These are phyloP conservation scores for Antrozous pallidus DNA, from an alignment of 2,797 vertebrate genomes.

Conservation along the genomic window DNA sequence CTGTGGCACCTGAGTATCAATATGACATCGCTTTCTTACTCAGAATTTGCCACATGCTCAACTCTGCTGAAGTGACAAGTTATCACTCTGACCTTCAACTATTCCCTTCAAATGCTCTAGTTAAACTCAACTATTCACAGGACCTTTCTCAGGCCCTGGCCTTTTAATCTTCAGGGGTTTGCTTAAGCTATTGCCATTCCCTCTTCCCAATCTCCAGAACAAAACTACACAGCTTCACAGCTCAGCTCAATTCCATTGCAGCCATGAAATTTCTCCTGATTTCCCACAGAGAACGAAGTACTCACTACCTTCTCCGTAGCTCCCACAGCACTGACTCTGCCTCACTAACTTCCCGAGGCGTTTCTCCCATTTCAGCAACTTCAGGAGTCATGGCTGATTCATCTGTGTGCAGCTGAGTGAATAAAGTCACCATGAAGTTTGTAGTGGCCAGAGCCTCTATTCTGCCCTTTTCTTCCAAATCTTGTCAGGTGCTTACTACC, in stretches of 20 bases:
- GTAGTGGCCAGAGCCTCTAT: neutral
- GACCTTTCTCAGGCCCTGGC: neutral
- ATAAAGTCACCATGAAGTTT: neutral
- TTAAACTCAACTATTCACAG: neutral
- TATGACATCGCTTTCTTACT: no score
- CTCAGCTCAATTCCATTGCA: no score
- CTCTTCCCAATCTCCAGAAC: neutral
- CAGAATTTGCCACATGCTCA: neutral
- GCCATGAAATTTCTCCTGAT: neutral
- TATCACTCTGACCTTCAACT: neutral
- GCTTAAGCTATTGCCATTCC: neutral
- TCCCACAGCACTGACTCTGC: neutral
- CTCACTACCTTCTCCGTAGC: neutral
- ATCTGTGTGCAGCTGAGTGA: neutral
- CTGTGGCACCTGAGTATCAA: neutral
- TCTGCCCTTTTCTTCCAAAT: neutral
- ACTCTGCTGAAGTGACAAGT: neutral
- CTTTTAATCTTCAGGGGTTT: neutral
- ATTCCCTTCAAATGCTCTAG: neutral
- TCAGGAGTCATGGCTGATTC: neutral
- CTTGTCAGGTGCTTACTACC: neutral
- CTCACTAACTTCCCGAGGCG: neutral
- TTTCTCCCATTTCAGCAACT: neutral
- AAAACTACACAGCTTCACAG: neutral
- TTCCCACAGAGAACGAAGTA: neutral